These are phyloP conservation scores for Pachyuromys duprasi DNA, from an alignment of 2,797 vertebrate species.

Conservation along the genomic window DNA sequence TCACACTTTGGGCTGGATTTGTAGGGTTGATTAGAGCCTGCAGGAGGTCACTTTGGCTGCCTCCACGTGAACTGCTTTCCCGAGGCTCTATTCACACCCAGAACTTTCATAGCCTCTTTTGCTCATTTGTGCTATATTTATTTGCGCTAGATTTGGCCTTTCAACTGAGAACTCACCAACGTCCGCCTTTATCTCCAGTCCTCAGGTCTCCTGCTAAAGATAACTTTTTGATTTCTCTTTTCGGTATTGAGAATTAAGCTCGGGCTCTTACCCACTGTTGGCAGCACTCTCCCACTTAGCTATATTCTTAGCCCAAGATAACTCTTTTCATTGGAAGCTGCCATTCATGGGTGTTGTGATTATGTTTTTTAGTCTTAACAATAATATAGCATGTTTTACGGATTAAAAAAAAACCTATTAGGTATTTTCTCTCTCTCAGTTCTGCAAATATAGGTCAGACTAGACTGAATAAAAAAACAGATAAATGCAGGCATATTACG, in stretches of 20 bases:
- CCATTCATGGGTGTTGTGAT: not conserved
- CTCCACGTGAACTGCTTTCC: not conserved
- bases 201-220: not conserved
- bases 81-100: not conserved
- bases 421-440: no score
- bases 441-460: no score
- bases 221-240: not conserved
- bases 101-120: not conserved
- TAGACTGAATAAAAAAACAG: no score
- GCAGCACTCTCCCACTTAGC: not conserved
- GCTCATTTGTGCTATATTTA: slow-evolving; percentile 29
- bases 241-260: not conserved
- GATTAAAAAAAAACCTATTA: no score
- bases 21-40: not conserved
- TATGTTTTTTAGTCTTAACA: slow-evolving; percentile 57
- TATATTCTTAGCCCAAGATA: not conserved
- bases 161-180: slow-evolving; percentile 38
- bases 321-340: not conserved
- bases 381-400: slow-evolving; percentile 60
- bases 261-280: not conserved
- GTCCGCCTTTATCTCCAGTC: not conserved
- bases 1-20: slow-evolving; percentile 23
- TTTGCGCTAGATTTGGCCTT: slow-evolving; percentile 64
- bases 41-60: not conserved
- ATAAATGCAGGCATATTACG: no score